A percentile compares a stretch with the other conserved stretches of the same genome.
Conservation (phyloP, 2,888 invertebrate species). For the Scaptomyza cyrtandrae region DNA sequence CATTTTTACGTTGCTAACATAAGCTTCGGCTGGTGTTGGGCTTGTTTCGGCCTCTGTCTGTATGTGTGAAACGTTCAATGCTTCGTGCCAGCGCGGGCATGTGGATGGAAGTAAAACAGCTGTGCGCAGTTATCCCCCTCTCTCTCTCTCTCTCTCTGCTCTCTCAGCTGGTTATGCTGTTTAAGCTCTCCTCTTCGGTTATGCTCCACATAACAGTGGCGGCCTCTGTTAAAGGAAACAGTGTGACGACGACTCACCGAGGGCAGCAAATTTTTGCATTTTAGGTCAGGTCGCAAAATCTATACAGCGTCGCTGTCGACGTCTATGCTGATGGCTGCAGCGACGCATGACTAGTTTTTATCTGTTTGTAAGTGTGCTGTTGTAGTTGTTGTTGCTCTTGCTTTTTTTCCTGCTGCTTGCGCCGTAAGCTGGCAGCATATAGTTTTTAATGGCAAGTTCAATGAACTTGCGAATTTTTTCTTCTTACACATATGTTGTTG, state of each 20-base stretch:
- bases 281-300: conserved; percentile 84
- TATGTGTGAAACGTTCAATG: too few species aligned
- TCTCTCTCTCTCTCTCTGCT: not conserved
- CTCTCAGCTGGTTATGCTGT: conserved; percentile 1
- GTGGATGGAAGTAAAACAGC: conserved; percentile 31
- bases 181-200: conserved; percentile 14
- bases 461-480: conserved; percentile 77
- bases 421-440: conserved; percentile 52
- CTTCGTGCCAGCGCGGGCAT: too few species aligned
- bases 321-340: conserved; percentile 33
- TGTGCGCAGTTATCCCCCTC: conserved; percentile 12
- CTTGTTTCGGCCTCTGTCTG: too few species aligned
- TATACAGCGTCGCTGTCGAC: conserved; percentile 64
- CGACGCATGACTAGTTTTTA: conserved; percentile 68
- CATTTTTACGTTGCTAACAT: too few species aligned
- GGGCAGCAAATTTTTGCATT: conserved; percentile 77
- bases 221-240: conserved; percentile 54
- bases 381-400: conserved; percentile 8
- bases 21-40: too few species aligned
- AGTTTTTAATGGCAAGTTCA: conserved; percentile 81
- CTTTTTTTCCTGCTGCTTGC: conserved; percentile 34
- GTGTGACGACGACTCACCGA: conserved; percentile 12
- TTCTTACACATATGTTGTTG: conserved; percentile 16
- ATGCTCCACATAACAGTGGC: conserved; percentile 51
- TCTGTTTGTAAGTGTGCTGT: conserved; percentile 13